These are phyloP conservation scores for Trididemnum clinides DNA, from an alignment of 23 tunicate species.

Conservation along the genomic window DNA sequence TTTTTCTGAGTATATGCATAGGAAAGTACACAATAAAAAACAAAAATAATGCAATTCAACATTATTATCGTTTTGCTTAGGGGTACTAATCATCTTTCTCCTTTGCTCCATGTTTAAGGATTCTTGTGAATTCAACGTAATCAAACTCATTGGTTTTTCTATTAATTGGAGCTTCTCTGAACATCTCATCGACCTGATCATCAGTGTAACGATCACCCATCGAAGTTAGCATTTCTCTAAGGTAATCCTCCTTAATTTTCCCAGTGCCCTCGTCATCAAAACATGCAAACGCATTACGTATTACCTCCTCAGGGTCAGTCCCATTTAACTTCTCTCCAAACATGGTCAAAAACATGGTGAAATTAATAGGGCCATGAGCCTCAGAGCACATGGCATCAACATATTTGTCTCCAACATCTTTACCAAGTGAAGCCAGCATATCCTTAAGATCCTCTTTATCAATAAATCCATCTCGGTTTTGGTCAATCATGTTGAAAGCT, in stretches of 20 bases:
- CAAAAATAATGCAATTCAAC: background rate
- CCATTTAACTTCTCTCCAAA: conserved; percentile 99
- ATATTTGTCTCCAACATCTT: conserved; percentile 78
- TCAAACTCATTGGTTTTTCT: conserved; percentile 83
- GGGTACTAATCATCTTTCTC: conserved; percentile 85
- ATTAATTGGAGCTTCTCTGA: conserved; percentile 96
- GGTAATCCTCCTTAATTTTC: conserved; percentile 95
- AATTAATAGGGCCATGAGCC: conserved; percentile 98
- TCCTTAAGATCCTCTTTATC: conserved; percentile 95
- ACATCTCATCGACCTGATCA: conserved; percentile 99
- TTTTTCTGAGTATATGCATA: too few species aligned
- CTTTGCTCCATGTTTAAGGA: conserved; percentile 95
- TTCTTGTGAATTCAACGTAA: conserved; percentile 94
- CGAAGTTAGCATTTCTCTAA: conserved; percentile 90
- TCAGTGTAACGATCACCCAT: conserved; percentile 99
- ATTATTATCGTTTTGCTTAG: too few species aligned
- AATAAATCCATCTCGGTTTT: conserved; percentile 97
- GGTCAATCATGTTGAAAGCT: conserved; percentile 99
- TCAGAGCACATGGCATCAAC: conserved; percentile 84
- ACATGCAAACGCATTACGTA: conserved; percentile 97
- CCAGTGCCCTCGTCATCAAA: conserved; percentile 98
- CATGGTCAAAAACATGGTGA: conserved; percentile 99
- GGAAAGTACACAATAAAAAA: background rate
- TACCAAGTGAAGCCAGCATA: conserved; percentile 98
- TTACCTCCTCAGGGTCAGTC: conserved; percentile 99